Evolutionary conservation across 2,113 vertebrate genomes (phyloP).

Genomic region (Cyrtonyx montezumae): DNA sequence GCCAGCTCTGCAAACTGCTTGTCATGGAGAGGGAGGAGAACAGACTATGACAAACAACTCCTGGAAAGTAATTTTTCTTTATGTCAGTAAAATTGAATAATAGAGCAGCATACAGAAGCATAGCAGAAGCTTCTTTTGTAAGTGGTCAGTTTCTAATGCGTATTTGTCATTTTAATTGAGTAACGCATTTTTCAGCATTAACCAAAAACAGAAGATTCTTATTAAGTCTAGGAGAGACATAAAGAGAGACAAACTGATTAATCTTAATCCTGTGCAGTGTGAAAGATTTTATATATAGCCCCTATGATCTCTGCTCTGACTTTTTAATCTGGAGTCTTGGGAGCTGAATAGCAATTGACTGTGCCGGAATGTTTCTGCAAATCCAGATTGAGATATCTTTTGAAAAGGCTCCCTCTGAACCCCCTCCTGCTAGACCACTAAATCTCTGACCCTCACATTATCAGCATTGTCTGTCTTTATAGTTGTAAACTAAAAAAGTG

Average conservation of each 20-base stretch:
- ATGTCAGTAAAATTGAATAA: slow-evolving; percentile 52
- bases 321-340: neutral
- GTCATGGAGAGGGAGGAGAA: neutral
- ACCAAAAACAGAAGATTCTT: neutral
- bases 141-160: slow-evolving; percentile 18
- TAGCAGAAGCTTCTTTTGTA: slow-evolving; percentile 27
- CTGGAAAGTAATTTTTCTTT: slow-evolving; percentile 55
- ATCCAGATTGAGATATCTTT: neutral
- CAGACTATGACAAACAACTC: slow-evolving; percentile 39
- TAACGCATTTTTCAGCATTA: neutral
- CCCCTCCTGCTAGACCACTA: neutral
- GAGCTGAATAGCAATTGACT: neutral
- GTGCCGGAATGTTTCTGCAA: slow-evolving; percentile 12
- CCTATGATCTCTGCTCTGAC: slow-evolving; percentile 10
- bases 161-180: slow-evolving; percentile 61
- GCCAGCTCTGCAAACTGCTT: slow-evolving; percentile 27
- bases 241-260: slow-evolving; percentile 11
- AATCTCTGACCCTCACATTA: neutral
- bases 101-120: neutral
- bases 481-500: neutral
- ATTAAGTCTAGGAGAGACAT: neutral
- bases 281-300: slow-evolving; percentile 23
- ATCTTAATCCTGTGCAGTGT: slow-evolving; percentile 31
- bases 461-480: neutral
- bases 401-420: neutral